These are phyloP conservation scores for Drosophila carrolli DNA, from an alignment of 1,140 invertebrate species.

Conservation along the genomic window DNA sequence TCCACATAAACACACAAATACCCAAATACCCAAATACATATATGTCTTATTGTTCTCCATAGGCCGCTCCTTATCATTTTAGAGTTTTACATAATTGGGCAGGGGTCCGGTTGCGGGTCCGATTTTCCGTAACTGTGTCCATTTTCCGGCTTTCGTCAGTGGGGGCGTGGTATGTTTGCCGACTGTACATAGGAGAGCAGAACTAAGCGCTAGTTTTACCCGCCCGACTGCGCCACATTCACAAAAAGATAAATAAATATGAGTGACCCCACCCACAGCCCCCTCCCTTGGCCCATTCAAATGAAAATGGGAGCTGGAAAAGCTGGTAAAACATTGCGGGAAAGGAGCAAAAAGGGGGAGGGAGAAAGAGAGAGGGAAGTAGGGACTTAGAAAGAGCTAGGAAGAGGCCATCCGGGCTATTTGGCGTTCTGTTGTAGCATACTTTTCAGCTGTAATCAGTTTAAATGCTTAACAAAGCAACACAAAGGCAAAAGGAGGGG, in stretches of 20 bases:
- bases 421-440: constrained; percentile 64
- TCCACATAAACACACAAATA: constrained; percentile 24
- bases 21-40: neutral
- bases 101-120: constrained; percentile 14
- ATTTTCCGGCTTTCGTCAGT: constrained; percentile 36
- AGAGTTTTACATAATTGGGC: constrained; percentile 79
- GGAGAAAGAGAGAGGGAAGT: neutral
- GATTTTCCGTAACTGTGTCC: constrained; percentile 11
- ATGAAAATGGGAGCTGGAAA: constrained; percentile 6
- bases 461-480: constrained; percentile 81
- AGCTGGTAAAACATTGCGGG: neutral
- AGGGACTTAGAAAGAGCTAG: constrained; percentile 1
- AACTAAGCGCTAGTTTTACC: constrained; percentile 56
- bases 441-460: constrained; percentile 82
- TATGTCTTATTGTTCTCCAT: constrained; percentile 22
- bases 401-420: constrained; percentile 15
- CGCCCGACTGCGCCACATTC: constrained; percentile 66
- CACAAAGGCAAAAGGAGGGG: constrained; percentile 33
- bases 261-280: constrained; percentile 53
- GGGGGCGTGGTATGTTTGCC: constrained; percentile 61
- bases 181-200: constrained; percentile 41
- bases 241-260: constrained; percentile 80
- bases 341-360: neutral
- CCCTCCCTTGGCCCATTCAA: neutral
- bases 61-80: constrained; percentile 71